Conservation (phyloP, 2,113 vertebrate genomes). For the Mesocricetus auratus region DNA sequence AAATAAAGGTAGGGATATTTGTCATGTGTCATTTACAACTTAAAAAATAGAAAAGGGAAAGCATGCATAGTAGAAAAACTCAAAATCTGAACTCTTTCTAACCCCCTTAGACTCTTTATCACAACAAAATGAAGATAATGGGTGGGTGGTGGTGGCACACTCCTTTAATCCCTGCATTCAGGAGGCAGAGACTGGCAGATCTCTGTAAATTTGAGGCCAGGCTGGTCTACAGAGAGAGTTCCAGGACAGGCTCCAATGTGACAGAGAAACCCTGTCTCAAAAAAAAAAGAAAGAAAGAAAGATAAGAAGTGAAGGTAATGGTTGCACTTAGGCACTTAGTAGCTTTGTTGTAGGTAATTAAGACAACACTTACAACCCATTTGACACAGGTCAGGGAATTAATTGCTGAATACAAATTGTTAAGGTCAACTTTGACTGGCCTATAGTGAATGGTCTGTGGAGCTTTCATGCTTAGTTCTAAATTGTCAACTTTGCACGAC, state of each 20-base stretch:
- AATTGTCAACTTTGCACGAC: not conserved
- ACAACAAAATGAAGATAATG: not conserved
- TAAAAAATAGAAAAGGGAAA: not conserved
- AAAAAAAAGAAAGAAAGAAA: too few relatives aligned
- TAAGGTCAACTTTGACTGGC: too few relatives aligned
- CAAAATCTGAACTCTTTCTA: not conserved
- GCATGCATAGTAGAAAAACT: not conserved
- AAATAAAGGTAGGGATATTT: not conserved
- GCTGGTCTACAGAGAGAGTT: too few relatives aligned
- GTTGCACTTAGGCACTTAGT: rapidly evolving
- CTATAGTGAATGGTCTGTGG: not conserved
- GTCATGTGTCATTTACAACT: not conserved
- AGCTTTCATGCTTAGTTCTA: not conserved
- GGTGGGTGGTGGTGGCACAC: too few relatives aligned
- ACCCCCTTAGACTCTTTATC: not conserved
- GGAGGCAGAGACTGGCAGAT: too few relatives aligned
- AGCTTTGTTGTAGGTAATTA: not conserved
- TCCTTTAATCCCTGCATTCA: too few relatives aligned
- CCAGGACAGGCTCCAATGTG: too few relatives aligned
- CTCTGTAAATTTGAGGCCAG: too few relatives aligned
- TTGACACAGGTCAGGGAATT: too few relatives aligned
- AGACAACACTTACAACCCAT: rapidly evolving
- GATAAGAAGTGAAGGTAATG: not conserved
- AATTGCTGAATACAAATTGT: rapidly evolving
- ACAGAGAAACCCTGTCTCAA: too few relatives aligned